Evolutionary conservation across 92 coral and sea anemone genomes (phyloP).

Genomic region (Micromussa lordhowensis): DNA sequence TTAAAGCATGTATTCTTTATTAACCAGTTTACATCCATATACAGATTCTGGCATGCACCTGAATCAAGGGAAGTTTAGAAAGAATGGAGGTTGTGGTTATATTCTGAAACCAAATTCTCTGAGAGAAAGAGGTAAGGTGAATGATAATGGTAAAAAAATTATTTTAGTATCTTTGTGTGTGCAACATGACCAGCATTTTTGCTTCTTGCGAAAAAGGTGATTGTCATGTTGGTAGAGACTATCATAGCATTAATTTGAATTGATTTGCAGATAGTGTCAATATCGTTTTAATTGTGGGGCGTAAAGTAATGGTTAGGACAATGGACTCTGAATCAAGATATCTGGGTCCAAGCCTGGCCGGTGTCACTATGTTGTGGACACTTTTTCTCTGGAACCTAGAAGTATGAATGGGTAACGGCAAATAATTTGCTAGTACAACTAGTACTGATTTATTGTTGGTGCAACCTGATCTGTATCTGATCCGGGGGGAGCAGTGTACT

Average conservation of each 20-base stretch:
- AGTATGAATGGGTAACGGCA: no score
- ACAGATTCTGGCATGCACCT: slow-evolving; percentile 84
- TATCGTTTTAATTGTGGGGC: not conserved
- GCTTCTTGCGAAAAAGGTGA: not conserved
- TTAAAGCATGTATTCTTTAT: not conserved
- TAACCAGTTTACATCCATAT: not conserved
- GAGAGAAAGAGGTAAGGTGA: slow-evolving; percentile 61
- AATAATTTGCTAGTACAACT: no score
- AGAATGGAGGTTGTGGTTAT: slow-evolving; percentile 89
- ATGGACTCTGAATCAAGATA: not conserved
- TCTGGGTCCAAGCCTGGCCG: not conserved
- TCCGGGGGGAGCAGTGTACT: no score
- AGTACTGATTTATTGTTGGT: no score
- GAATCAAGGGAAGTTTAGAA: slow-evolving; percentile 81
- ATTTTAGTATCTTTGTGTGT: not conserved
- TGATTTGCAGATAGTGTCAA: no score
- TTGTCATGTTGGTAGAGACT: not conserved
- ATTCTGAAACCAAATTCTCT: slow-evolving; percentile 80
- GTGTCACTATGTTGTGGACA: not conserved
- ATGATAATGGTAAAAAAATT: not conserved
- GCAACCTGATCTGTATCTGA: no score
- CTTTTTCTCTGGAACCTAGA: not conserved
- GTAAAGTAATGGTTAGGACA: not conserved
- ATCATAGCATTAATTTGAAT: no score
- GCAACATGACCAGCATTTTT: not conserved